Evolutionary conservation across 2,113 vertebrate genomes (phyloP).

Genomic region (Tringa solitaria): DNA sequence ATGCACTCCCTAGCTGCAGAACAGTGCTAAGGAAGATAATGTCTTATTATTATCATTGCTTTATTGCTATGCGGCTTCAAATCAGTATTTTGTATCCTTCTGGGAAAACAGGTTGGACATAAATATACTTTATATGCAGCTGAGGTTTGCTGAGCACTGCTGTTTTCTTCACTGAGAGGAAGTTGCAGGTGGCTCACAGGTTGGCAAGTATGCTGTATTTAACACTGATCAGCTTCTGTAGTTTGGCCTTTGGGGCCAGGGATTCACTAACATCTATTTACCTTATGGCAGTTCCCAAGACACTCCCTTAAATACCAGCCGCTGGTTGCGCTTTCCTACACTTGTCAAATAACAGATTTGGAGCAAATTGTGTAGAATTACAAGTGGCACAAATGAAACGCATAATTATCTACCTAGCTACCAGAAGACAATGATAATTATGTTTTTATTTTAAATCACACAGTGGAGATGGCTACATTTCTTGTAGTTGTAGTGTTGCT

Average conservation of each 20-base stretch:
- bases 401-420: constrained; percentile 43
- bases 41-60: not conserved
- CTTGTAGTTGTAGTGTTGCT: constrained; percentile 1
- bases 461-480: not conserved
- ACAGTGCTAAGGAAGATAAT: not conserved
- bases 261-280: constrained; percentile 23
- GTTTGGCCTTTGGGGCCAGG: not conserved
- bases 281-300: constrained; percentile 42
- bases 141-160: not conserved
- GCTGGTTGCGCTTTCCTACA: not conserved
- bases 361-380: constrained; percentile 66
- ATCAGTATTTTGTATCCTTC: not conserved
- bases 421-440: constrained; percentile 30
- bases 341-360: constrained; percentile 56
- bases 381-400: not conserved
- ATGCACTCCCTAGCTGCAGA: not conserved
- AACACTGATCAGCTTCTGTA: not conserved
- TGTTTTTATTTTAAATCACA: constrained; percentile 42
- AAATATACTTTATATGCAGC: not conserved
- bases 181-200: not conserved
- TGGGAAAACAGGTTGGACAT: constrained; percentile 18
- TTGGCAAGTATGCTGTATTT: not conserved
- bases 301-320: constrained; percentile 26
- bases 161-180: not conserved
- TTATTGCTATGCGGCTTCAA: not conserved